These are phyloP conservation scores for Prochilodus magdalenae DNA, from an alignment of 2,113 vertebrate species.

Conservation along the genomic window DNA sequence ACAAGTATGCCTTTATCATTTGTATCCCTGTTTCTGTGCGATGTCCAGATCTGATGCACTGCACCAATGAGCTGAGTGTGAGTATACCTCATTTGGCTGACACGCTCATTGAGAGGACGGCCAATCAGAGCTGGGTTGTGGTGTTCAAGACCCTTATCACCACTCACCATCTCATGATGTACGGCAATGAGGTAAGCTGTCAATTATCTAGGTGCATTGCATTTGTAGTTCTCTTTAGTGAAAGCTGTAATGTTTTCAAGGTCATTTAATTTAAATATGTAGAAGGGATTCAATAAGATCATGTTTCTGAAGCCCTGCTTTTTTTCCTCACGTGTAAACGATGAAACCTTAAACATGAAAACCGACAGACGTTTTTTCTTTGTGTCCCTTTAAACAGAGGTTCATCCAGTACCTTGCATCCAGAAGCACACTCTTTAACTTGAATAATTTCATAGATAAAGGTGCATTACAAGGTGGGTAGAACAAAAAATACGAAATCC, in stretches of 20 bases:
- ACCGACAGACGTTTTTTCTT: too few species aligned
- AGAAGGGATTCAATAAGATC: not conserved
- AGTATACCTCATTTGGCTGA: slow-evolving; percentile 91
- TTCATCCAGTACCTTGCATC: slow-evolving; percentile 96
- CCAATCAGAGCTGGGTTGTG: slow-evolving; percentile 95
- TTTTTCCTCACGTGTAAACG: too few species aligned
- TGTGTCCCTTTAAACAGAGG: slow-evolving; percentile 74
- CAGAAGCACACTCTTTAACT: slow-evolving; percentile 92
- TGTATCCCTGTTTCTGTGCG: slow-evolving; percentile 36
- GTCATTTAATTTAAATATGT: not conserved
- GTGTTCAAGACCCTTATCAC: slow-evolving; percentile 97
- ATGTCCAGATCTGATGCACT: slow-evolving; percentile 89
- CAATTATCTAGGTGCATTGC: not conserved
- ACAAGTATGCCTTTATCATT: not conserved
- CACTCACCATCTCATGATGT: slow-evolving; percentile 97
- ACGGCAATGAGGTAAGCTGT: slow-evolving; percentile 91
- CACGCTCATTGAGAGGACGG: slow-evolving; percentile 86
- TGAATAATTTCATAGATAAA: slow-evolving; percentile 97
- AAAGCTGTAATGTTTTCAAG: not conserved
- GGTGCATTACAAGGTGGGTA: slow-evolving; percentile 90
- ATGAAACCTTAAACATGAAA: not conserved
- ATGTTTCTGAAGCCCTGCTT: not conserved
- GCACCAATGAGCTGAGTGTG: slow-evolving; percentile 94
- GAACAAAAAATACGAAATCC: not conserved
- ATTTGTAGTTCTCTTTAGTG: not conserved